Base-by-base conservation (phyloP, 2,113 vertebrate species). In the Struthidea cinerea region DNA sequence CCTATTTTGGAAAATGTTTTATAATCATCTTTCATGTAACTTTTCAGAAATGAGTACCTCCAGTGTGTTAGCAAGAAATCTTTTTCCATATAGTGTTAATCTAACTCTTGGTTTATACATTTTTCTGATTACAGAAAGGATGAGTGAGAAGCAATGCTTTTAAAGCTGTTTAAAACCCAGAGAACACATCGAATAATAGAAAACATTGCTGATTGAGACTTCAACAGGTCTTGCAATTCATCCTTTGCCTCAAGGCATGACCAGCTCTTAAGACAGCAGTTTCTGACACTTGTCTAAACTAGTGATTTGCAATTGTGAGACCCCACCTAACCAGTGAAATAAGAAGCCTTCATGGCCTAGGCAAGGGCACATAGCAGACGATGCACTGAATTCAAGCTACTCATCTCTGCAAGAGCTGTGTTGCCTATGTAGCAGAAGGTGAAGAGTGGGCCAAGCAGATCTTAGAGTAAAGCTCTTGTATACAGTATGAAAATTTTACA, bases 351-450 rank as follows among this genome's bases (percentile, higher is more conserved):
- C 28, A 18, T 83, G 65, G 52, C 47, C 0, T 0, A 82, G 67
- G 44, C 22, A 56, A 44, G 35, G 67, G 5, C 11, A 21, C 11
- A 2, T 27, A 70, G 30, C 46, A 81, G 35, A 32, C 0, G 0
- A 56, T 13, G 17, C 13, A 16, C 18, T 59, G 49, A 60, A 56
- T 84, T 49, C 5, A 11, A 64, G 22, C 12, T 68, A 9, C 53
- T 75, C 7, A 42, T 22, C 63, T 71, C 74, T 85, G 49, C 47
- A 73, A 67, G 26, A 53, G 41, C 46, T 69, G 11, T 46, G 26
- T n/a, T 91, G 60, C 52, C 16, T 67, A 1, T 15, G 14, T 1
- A 28, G 57, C 56, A 78, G 35, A 76, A 70, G 15, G 27, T 65
- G 56, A 71, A 8, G n/a, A 77, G 23, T 56, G 13, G 44, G 10